Evolutionary conservation across 1,140 invertebrate species (phyloP).

Genomic region (Diorhabda carinulata): DNA sequence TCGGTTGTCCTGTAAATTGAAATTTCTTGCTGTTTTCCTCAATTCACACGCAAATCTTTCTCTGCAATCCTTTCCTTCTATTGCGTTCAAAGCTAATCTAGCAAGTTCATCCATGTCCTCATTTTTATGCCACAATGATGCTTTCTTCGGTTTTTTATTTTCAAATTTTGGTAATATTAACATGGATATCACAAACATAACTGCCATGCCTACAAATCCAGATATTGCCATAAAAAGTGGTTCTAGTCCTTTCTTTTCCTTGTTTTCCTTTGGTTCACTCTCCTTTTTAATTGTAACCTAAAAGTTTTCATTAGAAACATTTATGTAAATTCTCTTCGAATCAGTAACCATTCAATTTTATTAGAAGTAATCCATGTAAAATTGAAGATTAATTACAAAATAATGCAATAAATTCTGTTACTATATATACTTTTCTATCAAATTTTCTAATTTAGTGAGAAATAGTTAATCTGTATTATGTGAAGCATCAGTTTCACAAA

Average conservation of each 20-base stretch:
- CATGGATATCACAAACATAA: constrained; percentile 48
- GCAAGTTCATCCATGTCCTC: constrained; percentile 35
- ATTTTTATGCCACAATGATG: constrained; percentile 29
- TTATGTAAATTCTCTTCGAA: too few relatives aligned
- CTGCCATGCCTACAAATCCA: constrained; percentile 50
- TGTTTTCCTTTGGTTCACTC: constrained; percentile 10
- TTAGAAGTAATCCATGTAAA: too few relatives aligned
- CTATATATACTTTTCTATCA: too few relatives aligned
- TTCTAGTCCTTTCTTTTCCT: constrained; percentile 40
- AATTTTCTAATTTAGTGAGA: too few relatives aligned
- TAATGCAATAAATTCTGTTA: too few relatives aligned
- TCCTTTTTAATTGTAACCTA: constrained; percentile 35
- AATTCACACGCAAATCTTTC: constrained; percentile 45
- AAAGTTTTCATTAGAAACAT: neutral
- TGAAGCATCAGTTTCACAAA: too few relatives aligned
- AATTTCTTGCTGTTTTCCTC: constrained; percentile 40
- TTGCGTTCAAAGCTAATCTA: constrained; percentile 39
- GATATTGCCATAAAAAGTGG: constrained; percentile 51
- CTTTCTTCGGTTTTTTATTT: constrained; percentile 27
- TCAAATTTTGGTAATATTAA: constrained; percentile 49
- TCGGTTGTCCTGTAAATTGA: constrained; percentile 43
- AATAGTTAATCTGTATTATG: too few relatives aligned
- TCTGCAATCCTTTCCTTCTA: constrained; percentile 43
- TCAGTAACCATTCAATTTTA: too few relatives aligned
- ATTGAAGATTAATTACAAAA: too few relatives aligned